These are phyloP conservation scores for Bedellia somnulentella DNA, from an alignment of 2,888 invertebrate genomes.

Conservation along the genomic window DNA sequence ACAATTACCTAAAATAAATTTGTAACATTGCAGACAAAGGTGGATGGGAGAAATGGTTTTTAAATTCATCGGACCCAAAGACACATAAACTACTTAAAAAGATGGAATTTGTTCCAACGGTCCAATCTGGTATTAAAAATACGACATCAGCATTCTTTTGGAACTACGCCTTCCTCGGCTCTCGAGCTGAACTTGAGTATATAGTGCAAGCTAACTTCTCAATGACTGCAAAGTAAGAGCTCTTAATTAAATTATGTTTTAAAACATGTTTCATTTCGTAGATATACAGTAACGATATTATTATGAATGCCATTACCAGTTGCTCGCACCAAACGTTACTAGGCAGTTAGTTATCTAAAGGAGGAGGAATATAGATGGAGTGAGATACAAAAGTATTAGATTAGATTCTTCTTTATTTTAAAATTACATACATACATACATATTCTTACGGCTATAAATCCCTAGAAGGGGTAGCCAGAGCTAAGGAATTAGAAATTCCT, in stretches of 20 bases:
- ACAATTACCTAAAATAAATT: no score
- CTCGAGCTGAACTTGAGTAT: slow-evolving; percentile 70
- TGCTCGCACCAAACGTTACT: no score
- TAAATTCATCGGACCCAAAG: slow-evolving; percentile 66
- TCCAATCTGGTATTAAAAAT: slow-evolving; percentile 71
- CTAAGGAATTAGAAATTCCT: no score
- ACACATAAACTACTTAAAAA: slow-evolving; percentile 65
- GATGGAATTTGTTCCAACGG: slow-evolving; percentile 67
- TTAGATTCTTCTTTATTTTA: no score
- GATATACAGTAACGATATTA: not conserved
- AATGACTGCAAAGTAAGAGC: slow-evolving; percentile 37
- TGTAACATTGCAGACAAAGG: slow-evolving; percentile 64
- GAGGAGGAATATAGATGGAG: no score
- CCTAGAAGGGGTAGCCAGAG: no score
- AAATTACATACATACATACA: no score
- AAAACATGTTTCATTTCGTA: slow-evolving; percentile 1
- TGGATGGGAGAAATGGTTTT: slow-evolving; percentile 76
- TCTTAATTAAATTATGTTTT: slow-evolving; percentile 6
- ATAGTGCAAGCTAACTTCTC: slow-evolving; percentile 73
- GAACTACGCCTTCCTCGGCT: slow-evolving; percentile 78
- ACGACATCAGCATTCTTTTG: slow-evolving; percentile 76
- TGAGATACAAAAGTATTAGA: no score
- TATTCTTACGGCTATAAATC: no score
- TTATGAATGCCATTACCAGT: no score
- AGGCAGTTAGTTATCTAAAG: no score